Evolutionary conservation across 2,888 invertebrate genomes (phyloP), one percentile per base, ranked within the genome.

Genomic region (Perizoma flavofasciatum): DNA sequence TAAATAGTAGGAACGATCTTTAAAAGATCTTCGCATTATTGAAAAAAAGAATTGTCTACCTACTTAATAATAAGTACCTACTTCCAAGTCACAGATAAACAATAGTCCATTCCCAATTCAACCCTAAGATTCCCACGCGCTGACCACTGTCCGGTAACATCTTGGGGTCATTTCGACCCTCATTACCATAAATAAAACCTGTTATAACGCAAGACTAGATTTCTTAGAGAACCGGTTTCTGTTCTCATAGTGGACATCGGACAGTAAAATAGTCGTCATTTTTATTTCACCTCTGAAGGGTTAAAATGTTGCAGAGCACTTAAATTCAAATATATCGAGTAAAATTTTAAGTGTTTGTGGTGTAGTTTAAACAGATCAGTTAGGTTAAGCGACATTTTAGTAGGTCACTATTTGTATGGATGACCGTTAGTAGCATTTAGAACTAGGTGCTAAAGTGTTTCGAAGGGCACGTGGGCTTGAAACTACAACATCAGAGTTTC

Each of bases 201-300:
- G 72, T 73, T 75, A 74, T 71, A 65, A 22, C 44, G 67, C 70
- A 68, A 73, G 50, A 48, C 43, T 59, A 66, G 62, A 56, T 63
- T 70, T 71, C 68, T 73, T 71, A 50, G 59, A 66, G 69, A 81
- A 83, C 81, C 72, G 59, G 83, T 82, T 82, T 58, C 8, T 0
- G 37, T 82, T 86, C 83, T 65, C 84, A 85, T 69, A 77, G 59
- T 78, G 82, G 79, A 74, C 78, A 74, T 39, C 32, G 55, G 56
- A 33, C 34, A 58, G 51, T 52, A 5, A 11, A 1, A 10, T 61
- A 40, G 32, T 65, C 44, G 59, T 78, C 79, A 81, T 67, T 80
- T 72, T 60, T 61, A 51, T 61, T 68, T 63, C 46, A 65, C 63
- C 22, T 67, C 72, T 55, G 73, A 64, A 69, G 76, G 68, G 73